phyloP scores from a whole-genome alignment of 2,113 vertebrate species.

The Catharus minimus region DNA sequence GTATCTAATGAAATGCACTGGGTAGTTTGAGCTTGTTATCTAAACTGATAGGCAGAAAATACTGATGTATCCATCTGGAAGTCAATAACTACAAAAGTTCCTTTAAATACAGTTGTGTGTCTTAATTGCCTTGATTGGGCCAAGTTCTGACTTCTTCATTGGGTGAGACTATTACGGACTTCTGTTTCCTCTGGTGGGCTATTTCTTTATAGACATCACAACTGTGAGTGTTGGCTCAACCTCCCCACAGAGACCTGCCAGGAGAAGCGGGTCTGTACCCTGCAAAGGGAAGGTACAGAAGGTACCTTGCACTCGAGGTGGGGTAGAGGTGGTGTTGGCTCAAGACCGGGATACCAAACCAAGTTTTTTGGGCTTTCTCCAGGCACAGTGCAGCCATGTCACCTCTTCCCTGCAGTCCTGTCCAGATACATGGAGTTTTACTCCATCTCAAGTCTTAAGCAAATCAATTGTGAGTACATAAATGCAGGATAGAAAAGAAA shows the following conservation, averaged over 20 bases:
- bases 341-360: not conserved
- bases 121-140: not conserved
- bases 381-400: fast-evolving
- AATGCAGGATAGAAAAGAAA: not conserved
- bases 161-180: not conserved
- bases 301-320: fast-evolving
- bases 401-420: not conserved
- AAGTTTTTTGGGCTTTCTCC: not conserved
- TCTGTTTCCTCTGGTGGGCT: not conserved
- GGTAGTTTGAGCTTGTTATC: not conserved
- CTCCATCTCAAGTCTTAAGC: not conserved
- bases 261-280: not conserved
- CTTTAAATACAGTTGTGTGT: not conserved
- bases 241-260: not conserved
- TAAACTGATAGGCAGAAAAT: not conserved
- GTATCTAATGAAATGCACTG: not conserved
- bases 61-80: not conserved
- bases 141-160: not conserved
- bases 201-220: not conserved
- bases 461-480: not conserved
- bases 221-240: fast-evolving
- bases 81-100: not conserved
- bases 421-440: not conserved
- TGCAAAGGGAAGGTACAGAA: not conserved
- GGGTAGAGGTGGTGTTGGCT: not conserved